phyloP scores from a whole-genome alignment of 2,797 vertebrate genomes.

The Salarias fasciatus region DNA sequence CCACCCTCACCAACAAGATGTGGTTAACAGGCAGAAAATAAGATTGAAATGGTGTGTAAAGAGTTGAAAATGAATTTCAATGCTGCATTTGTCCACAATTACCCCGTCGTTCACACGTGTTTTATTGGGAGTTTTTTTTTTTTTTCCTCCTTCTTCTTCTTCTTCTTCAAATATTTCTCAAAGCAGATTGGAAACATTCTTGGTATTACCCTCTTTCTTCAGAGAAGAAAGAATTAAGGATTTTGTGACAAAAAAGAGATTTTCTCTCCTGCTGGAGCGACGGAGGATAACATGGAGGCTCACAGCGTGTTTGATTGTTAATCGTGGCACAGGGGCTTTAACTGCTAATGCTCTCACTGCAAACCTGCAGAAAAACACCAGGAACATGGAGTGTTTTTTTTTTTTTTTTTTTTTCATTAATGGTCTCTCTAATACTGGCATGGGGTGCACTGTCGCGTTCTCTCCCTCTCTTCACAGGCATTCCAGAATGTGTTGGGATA shows the following conservation, averaged over 20 bases:
- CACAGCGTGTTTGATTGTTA: conserved; percentile 88
- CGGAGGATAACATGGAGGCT: conserved; percentile 86
- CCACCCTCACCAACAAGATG: conserved; percentile 98
- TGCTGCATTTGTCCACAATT: conserved; percentile 99
- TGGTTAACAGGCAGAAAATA: conserved; percentile 99
- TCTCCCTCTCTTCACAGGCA: conserved; percentile 64
- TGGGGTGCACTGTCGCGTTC: conserved; percentile 68
- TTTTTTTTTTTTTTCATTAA: conserved; percentile 74
- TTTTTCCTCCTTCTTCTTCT: conserved; percentile 19
- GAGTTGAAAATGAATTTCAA: conserved; percentile 99
- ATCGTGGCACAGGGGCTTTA: conserved; percentile 85
- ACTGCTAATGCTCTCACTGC: conserved; percentile 85
- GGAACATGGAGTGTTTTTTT: conserved; percentile 69
- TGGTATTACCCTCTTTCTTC: conserved; percentile 86
- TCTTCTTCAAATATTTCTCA: conserved; percentile 86
- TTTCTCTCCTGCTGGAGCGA: conserved; percentile 86
- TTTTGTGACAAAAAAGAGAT: conserved; percentile 90
- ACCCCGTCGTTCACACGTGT: conserved; percentile 97
- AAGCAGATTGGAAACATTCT: conserved; percentile 92
- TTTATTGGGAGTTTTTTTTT: conserved; percentile 90
- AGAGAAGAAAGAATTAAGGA: conserved; percentile 89
- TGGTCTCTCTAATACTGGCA: conserved; percentile 80
- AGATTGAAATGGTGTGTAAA: conserved; percentile 99
- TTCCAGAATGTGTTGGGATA: conserved; percentile 76
- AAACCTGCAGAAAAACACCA: conserved; percentile 86